A percentile compares a stretch with the other conserved stretches of the same genome.
These are phyloP conservation scores for Brienomyrus longianalis DNA, from an alignment of 2,113 vertebrate genomes.

Conservation along the genomic window DNA sequence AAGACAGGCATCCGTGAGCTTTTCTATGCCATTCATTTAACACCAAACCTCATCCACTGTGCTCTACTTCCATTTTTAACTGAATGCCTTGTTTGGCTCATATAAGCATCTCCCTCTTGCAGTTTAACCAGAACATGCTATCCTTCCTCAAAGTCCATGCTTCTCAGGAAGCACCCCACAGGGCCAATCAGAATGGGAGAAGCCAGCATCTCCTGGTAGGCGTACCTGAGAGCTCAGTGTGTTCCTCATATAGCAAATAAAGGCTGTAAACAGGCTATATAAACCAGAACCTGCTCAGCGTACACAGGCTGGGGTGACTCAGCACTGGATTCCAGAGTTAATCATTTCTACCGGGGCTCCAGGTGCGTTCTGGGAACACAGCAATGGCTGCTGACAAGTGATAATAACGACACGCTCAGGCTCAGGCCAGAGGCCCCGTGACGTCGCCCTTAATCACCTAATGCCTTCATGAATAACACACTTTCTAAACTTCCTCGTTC, in stretches of 20 bases:
- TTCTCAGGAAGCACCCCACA: not conserved
- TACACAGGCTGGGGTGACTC: not conserved
- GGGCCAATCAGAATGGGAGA: not conserved
- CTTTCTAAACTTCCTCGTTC: not conserved
- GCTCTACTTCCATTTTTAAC: not conserved
- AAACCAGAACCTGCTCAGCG: not conserved
- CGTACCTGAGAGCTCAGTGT: not conserved
- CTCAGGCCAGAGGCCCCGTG: not conserved
- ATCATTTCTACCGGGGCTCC: not conserved
- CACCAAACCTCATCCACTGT: not conserved
- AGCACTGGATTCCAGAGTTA: not conserved
- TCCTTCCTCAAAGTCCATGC: not conserved
- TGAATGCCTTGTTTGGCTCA: not conserved
- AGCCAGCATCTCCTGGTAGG: not conserved
- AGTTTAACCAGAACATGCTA: not conserved
- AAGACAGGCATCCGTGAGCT: constrained; percentile 17
- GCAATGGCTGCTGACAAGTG: not conserved
- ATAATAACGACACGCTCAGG: not conserved
- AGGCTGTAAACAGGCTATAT: not conserved
- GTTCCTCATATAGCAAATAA: not conserved
- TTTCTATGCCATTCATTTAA: not conserved
- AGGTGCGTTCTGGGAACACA: not conserved
- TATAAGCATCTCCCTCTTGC: not conserved
- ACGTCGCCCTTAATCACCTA: not conserved
- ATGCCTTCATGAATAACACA: not conserved